Evolutionary conservation across 2,888 invertebrate species (phyloP).

Genomic region (Deilephila elpenor): DNA sequence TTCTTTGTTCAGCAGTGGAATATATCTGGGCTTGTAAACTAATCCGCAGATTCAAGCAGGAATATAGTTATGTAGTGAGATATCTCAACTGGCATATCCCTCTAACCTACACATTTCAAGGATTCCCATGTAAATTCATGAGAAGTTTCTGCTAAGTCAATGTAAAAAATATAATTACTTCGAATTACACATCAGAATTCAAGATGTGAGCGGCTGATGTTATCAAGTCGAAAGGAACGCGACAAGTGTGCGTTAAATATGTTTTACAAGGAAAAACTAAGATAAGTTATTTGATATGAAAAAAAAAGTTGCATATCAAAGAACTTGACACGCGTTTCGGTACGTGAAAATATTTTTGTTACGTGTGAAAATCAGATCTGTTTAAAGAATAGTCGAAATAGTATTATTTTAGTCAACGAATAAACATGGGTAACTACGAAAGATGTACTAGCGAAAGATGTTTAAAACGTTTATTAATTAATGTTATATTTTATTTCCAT

Average conservation of each 20-base stretch:
- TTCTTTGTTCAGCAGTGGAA: too few relatives aligned
- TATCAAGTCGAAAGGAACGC: conserved; percentile 41
- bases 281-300: conserved; percentile 13
- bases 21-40: too few relatives aligned
- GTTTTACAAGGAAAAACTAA: conserved; percentile 9
- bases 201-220: conserved; percentile 36
- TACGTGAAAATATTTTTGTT: neutral
- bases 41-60: too few relatives aligned
- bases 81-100: too few relatives aligned
- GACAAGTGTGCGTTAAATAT: conserved; percentile 35
- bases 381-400: too few relatives aligned
- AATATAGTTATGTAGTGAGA: too few relatives aligned
- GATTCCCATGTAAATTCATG: neutral
- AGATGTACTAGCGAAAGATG: too few relatives aligned
- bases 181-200: conserved; percentile 24
- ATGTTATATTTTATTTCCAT: too few relatives aligned
- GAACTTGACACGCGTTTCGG: neutral
- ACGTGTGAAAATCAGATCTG: too few relatives aligned
- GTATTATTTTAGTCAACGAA: too few relatives aligned
- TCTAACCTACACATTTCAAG: neutral
- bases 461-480: too few relatives aligned
- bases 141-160: neutral
- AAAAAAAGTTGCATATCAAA: neutral
- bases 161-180: neutral
- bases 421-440: too few relatives aligned